Evolutionary conservation across 2,888 invertebrate genomes (phyloP), one percentile per base, ranked within the genome.

Genomic region (Callosobruchus maculatus): DNA sequence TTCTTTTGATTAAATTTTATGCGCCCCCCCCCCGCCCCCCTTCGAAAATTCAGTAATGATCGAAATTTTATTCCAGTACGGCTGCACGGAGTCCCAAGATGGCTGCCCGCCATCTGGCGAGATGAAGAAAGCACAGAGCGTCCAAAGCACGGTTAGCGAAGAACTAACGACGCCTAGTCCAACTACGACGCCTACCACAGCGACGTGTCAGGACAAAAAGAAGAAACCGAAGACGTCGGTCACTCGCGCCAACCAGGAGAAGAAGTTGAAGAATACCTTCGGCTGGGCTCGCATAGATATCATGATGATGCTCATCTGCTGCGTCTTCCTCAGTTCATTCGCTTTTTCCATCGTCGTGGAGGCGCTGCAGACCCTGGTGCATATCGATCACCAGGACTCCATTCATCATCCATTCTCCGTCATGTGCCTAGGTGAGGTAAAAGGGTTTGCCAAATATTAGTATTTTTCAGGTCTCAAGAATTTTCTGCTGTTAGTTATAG

Each of bases 201-300:
- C 75, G 7, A 76, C 74, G 67, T 80, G 79, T 71, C 77, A 76
- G 1, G 81, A 81, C 69, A 78, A 78, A 66, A 78, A 78, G 67
- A 77, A 77, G 2, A 77, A 80, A 72, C 72, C 79, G 1, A 76
- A 80, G 71, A 49, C 77, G 31, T 79, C 80, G 0, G 30, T 73
- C 0, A 70, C 74, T 5, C 74, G 77, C 20, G 74, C 84, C 82
- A 90, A 84, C 80, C 91, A 86, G 3, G 94, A 93, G 79, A 88
- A 88, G 67, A 89, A 89, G 77, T 88, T 96, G 74, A 92, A 93
- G 76, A 97, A 96, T 85, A 97, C 97, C 0, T 97, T 97, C 82
- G 97, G 97, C 9, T 97, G 97, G 97, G 94, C 96, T 2, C 91
- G 97, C 77, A 94, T 96, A 72, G 96, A 97, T 82, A 93, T 97